Evolutionary conservation across 2,888 invertebrate genomes (phyloP).

Genomic region (Melolontha melolontha): DNA sequence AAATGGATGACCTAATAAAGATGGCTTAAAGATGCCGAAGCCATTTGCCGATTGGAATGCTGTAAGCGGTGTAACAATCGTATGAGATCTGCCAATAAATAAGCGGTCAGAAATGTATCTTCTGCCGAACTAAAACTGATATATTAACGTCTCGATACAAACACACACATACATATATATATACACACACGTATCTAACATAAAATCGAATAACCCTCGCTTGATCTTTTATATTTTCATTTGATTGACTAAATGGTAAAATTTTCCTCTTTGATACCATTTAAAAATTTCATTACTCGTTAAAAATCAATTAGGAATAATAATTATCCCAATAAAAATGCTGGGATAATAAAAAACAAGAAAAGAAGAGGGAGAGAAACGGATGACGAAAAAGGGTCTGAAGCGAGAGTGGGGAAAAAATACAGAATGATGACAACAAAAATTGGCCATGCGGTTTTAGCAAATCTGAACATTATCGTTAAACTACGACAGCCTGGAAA

Average conservation of each 20-base stretch:
- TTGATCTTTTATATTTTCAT: neutral
- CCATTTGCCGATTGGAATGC: conserved; percentile 36
- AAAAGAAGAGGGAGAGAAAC: neutral
- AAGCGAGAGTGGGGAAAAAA: neutral
- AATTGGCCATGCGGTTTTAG: conserved; percentile 18
- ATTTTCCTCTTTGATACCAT: neutral
- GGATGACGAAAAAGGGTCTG: neutral
- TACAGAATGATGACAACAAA: conserved; percentile 17
- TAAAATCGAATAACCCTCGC: neutral
- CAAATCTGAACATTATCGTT: conserved; percentile 34
- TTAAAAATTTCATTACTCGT: conserved; percentile 18
- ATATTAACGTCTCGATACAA: conserved; percentile 17
- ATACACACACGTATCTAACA: too few relatives aligned
- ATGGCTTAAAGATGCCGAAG: conserved; percentile 31
- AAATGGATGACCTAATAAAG: conserved; percentile 32
- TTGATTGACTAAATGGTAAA: neutral
- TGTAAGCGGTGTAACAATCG: conserved; percentile 35
- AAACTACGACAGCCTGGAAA: conserved; percentile 12
- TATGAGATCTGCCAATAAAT: conserved; percentile 32
- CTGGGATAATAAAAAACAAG: neutral
- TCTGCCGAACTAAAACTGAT: conserved; percentile 30
- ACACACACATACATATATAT: too few relatives aligned
- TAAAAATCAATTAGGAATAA: conserved; percentile 28
- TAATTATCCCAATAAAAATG: conserved; percentile 20
- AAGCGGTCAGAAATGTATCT: conserved; percentile 34